phyloP scores from a whole-genome alignment of 2,888 invertebrate genomes.

The Beris morrisii region DNA sequence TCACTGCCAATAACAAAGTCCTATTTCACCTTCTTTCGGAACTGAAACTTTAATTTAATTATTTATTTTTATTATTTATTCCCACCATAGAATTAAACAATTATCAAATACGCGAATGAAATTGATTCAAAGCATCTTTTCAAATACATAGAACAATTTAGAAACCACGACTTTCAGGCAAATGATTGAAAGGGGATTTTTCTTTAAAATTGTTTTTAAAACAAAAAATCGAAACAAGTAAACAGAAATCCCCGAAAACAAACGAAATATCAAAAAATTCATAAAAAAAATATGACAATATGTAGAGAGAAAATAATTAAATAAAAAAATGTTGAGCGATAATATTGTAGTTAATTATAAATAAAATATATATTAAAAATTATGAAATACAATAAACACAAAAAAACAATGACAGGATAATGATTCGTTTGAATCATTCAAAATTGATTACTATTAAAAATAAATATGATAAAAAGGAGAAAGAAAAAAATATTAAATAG shows the following conservation, averaged over 20 bases:
- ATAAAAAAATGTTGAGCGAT: conserved; percentile 29
- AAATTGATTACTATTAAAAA: conserved; percentile 3
- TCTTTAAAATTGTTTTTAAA: not conserved
- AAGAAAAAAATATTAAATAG: not conserved
- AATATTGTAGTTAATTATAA: conserved; percentile 33
- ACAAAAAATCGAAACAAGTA: too few relatives aligned
- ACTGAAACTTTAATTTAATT: too few relatives aligned
- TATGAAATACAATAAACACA: conserved; percentile 15
- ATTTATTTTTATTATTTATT: too few relatives aligned
- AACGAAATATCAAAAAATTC: conserved; percentile 1
- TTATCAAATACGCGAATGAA: too few relatives aligned
- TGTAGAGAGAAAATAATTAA: conserved; percentile 25
- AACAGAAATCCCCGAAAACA: not conserved
- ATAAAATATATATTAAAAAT: conserved; percentile 31
- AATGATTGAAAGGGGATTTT: not conserved
- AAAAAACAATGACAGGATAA: too few relatives aligned
- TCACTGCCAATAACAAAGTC: too few relatives aligned
- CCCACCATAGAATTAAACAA: too few relatives aligned
- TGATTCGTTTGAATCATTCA: conserved; percentile 7
- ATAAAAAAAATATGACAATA: conserved; percentile 35
- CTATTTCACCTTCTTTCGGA: too few relatives aligned
- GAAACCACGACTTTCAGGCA: not conserved
- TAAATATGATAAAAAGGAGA: not conserved
- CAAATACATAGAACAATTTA: not conserved
- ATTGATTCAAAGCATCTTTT: too few relatives aligned